Conservation (phyloP, 1,140 invertebrate species). For the Gyrodactylus bullatarudis region DNA sequence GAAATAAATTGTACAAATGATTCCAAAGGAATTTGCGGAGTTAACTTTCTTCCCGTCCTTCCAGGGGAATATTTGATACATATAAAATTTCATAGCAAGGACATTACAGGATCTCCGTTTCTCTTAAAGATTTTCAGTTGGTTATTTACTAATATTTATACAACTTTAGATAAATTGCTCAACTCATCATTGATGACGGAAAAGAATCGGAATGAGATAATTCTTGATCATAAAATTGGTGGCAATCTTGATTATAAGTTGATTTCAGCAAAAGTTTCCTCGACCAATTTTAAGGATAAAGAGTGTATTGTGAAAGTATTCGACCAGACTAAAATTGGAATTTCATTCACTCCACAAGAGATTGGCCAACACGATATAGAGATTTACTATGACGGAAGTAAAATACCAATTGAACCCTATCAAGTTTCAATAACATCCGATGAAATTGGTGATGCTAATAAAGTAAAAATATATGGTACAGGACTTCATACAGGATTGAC, state of each 20-base stretch:
- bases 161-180: too few relatives aligned
- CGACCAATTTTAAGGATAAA: not conserved
- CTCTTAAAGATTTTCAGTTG: not conserved
- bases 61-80: constrained; percentile 75
- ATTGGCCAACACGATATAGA: not conserved
- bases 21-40: constrained; percentile 37
- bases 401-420: not conserved
- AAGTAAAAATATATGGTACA: not conserved
- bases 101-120: constrained; percentile 5
- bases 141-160: too few relatives aligned
- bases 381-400: not conserved
- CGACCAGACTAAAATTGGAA: not conserved
- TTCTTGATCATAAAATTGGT: not conserved
- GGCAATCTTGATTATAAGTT: not conserved
- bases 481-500: not conserved
- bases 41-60: constrained; percentile 55
- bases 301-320: not conserved
- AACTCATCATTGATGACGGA: too few relatives aligned
- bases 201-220: not conserved
- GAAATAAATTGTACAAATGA: constrained; percentile 44
- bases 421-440: not conserved
- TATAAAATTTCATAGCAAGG: constrained; percentile 54
- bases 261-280: not conserved
- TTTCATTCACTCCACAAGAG: not conserved
- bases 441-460: not conserved